Base-by-base conservation (phyloP, 2,888 invertebrate genomes). In the Athalia rosae region DNA sequence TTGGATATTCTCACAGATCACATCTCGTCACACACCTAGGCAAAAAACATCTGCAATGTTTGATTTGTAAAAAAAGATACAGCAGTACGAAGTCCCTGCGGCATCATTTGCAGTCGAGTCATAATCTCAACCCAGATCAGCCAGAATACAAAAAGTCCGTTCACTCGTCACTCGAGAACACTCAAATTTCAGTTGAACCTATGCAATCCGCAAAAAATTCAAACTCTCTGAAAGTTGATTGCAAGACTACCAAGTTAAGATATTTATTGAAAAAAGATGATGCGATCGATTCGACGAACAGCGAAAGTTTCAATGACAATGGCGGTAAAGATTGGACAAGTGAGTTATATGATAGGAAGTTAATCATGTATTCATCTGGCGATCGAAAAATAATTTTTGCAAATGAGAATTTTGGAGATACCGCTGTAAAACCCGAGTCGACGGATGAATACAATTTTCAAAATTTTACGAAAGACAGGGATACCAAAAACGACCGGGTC, bases 21-120 rank as follows among this genome's bases (percentile, higher is more conserved):
- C 92, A 92, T 82, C 90, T 92, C 59, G 84, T 92, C 81, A 91
- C 92, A 0, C 92, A 92, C 83, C 89, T 91, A 80, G 81, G 83
- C 0, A 81, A 90, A 76, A 92, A 92, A 84, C 90, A 91, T 28
- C 89, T 90, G 47, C 89, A 92, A 92, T 92, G 92, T 85, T 90
- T 91, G 81, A 85, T 90, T 76, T 92, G 92, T 81, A 88, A 91
- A 3, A 92, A 92, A 83, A 88, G 90, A 0, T 92, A 91, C 81
- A 90, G 91, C 15, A 90, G 90, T 6, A 90, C 90, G 78, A 89
- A 91, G 56, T 90, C 92, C 0, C 90, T 92, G 76, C 82, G 91
- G 3, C 90, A 90, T 47, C 92, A 92, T 82, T 83, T 92, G n/a
- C 88, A 90, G 0, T 89, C 89, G 62, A 90, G 92, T 0, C 92